Base-by-base conservation (phyloP, 92 coral and sea anemone genomes). In the Actinostola sp. region DNA sequence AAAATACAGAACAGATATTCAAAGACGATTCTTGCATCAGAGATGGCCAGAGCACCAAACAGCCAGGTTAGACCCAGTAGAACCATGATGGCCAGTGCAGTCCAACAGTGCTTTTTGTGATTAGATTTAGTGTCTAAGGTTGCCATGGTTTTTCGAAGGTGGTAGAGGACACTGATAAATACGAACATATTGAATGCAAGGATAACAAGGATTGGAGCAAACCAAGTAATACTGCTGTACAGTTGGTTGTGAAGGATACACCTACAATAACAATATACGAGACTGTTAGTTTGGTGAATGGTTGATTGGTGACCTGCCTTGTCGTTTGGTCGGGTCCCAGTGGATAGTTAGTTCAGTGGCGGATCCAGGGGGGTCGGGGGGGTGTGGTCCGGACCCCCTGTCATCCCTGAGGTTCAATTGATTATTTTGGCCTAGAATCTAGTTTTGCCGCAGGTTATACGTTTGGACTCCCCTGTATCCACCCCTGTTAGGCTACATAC, bases 31-130 rank as follows among this genome's bases (percentile, higher is more conserved):
- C 89, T 92, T 11, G 91, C 87, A 44, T 66, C 75, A 11, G 83
- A 89, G 53, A 92, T 74, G n/a, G 96, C 91, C 29, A 92, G 78
- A 30, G 92, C 96, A 8, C 97, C 97, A 45, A 92, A 92, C 16
- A 76, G 33, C 97, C 97, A 92, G 8, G 97, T 86, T 2, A 92
- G 71, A 4, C 97, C 97, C 30, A 92, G 80, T 0, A 92, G 80
- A 21, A 86, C 71, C 83, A 86, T 63, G 33, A 92, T 89, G 21
- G 96, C 92, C 34, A 87, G 23, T 1, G 91, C 76, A 29, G 94
- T 89, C 14, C 88, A 79, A 21, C 54, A 67, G 24, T 93, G 85
- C 24, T 80, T 86, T 2, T 80, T 76, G 6, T 8, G 27, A 5
- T 64, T 79, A 1, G 92, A 33, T 45, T 79, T 89, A 25, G 88